Percentiles rank a stretch among this genome's conserved stretches.
phyloP scores from a whole-genome alignment of 2,888 invertebrate genomes.

The Deroplatys truncata region DNA sequence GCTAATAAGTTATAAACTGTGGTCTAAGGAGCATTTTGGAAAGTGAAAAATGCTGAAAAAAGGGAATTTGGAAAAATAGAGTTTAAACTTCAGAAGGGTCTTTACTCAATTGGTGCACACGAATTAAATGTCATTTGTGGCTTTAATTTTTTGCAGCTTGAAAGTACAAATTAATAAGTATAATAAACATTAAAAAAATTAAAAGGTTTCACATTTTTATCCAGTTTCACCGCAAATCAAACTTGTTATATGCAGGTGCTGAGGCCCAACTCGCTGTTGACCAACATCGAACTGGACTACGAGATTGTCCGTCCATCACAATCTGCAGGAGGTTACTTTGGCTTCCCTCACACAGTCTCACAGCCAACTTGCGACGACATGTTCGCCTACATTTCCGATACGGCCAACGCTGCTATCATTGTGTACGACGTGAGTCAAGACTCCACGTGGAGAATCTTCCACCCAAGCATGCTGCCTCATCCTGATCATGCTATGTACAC shows the following conservation, averaged over 20 bases:
- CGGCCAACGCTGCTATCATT: slow-evolving; percentile 64
- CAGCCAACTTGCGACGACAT: slow-evolving; percentile 63
- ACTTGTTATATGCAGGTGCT: slow-evolving; percentile 47
- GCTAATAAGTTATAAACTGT: no score
- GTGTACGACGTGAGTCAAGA: slow-evolving; percentile 68
- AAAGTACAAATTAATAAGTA: no score
- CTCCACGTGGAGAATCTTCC: slow-evolving; percentile 74
- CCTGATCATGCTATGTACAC: slow-evolving; percentile 72
- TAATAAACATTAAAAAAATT: no score
- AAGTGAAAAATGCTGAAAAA: no score
- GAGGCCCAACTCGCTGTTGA: slow-evolving; percentile 70
- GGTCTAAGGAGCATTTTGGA: no score
- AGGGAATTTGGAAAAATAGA: no score
- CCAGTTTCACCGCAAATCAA: no score
- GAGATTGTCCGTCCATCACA: slow-evolving; percentile 39
- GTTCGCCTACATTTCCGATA: slow-evolving; percentile 76
- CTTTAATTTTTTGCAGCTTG: no score
- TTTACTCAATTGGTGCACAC: no score
- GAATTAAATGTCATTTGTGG: no score
- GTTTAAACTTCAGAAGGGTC: no score
- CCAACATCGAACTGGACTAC: slow-evolving; percentile 76
- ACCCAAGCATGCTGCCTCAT: slow-evolving; percentile 82
- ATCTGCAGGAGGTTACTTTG: slow-evolving; percentile 41
- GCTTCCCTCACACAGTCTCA: background rate
- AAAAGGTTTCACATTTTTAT: no score